These are phyloP conservation scores for Lepilemur septentrionalis DNA, from an alignment of 2,797 vertebrate species.

Conservation along the genomic window DNA sequence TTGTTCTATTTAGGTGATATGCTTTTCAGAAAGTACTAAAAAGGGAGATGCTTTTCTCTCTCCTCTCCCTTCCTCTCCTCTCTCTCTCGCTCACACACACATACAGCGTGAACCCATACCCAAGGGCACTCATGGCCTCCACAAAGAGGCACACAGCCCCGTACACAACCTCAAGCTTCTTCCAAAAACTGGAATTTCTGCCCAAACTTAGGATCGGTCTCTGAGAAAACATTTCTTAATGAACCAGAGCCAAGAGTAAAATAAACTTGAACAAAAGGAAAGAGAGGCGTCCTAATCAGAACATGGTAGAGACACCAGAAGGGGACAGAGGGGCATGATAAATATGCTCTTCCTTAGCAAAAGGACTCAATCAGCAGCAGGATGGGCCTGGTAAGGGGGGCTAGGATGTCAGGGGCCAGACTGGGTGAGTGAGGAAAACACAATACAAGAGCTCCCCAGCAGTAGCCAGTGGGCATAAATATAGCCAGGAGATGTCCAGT, in stretches of 20 bases:
- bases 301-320: not conserved
- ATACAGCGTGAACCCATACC: not conserved
- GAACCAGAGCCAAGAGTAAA: slow-evolving; percentile 7
- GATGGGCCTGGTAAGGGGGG: not conserved
- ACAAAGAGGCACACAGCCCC: not conserved
- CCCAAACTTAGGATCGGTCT: not conserved
- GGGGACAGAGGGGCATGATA: not conserved
- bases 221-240: not conserved
- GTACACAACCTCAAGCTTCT: not conserved
- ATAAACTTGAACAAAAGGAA: not conserved
- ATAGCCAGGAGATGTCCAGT: not conserved
- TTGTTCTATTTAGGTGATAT: not conserved
- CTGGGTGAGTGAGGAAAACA: not conserved
- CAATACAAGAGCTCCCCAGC: not conserved
- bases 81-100: not conserved
- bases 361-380: not conserved
- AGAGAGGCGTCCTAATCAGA: not conserved
- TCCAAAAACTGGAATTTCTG: not conserved
- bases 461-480: not conserved
- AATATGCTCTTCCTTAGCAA: not conserved
- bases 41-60: not conserved
- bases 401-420: not conserved
- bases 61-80: not conserved
- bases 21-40: not conserved
- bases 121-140: not conserved